Evolutionary conservation across 2,888 invertebrate species (phyloP).

Genomic region (Cheiracanthium punctorium): DNA sequence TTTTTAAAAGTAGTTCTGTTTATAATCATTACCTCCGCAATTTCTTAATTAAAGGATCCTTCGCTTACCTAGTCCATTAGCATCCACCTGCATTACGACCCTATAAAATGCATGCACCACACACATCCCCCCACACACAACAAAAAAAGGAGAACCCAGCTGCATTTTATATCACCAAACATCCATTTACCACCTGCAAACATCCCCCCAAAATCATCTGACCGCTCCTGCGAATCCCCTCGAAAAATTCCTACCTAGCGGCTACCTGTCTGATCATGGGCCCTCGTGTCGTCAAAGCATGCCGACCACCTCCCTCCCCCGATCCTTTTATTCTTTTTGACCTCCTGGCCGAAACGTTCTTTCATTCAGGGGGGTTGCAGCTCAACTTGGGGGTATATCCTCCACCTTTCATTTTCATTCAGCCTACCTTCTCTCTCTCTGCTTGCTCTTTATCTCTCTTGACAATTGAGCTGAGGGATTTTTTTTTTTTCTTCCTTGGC

Average conservation of each 20-base stretch:
- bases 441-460: slow-evolving; percentile 26
- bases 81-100: neutral
- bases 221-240: neutral
- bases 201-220: neutral
- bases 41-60: no score
- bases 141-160: neutral
- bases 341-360: slow-evolving; percentile 4
- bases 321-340: slow-evolving; percentile 8
- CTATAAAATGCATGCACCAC: neutral
- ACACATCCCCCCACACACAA: no score
- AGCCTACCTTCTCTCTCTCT: slow-evolving; percentile 11
- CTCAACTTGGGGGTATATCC: slow-evolving; percentile 18
- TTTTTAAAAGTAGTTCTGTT: no score
- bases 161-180: neutral
- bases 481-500: slow-evolving; percentile 55
- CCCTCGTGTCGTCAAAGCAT: slow-evolving; percentile 7
- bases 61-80: no score
- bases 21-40: no score
- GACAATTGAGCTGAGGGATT: slow-evolving; percentile 18
- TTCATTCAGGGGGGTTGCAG: slow-evolving; percentile 4
- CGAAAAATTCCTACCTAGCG: slow-evolving; percentile 6
- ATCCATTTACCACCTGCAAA: slow-evolving; percentile 6
- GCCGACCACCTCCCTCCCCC: slow-evolving; percentile 9
- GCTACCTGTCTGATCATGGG: slow-evolving; percentile 39
- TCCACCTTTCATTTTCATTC: slow-evolving; percentile 50